A percentile compares a stretch with the other conserved stretches of the same genome.
phyloP scores from a whole-genome alignment of 37 sponge, comb jelly and placozoan species.

The Oscarella lobularis region DNA sequence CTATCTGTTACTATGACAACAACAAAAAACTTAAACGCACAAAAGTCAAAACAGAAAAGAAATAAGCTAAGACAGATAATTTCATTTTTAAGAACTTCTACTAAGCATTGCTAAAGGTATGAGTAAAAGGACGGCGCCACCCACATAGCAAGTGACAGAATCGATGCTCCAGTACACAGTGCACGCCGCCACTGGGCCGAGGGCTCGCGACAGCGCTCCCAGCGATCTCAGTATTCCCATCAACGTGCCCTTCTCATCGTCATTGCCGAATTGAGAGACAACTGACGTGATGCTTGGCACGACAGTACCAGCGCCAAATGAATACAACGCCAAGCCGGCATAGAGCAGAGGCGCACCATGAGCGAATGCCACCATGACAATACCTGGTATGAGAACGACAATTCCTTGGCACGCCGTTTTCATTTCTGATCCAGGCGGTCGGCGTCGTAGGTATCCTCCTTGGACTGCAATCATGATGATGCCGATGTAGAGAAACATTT shows the following conservation, averaged over 20 bases:
- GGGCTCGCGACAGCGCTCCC: conserved; percentile 68
- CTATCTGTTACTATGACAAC: too few relatives aligned
- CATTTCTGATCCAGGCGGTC: not conserved
- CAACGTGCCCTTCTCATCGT: conserved; percentile 74
- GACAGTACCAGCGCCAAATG: conserved; percentile 77
- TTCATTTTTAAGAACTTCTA: too few relatives aligned
- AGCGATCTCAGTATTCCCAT: conserved; percentile 83
- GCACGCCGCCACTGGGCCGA: conserved; percentile 74
- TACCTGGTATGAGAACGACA: conserved; percentile 47
- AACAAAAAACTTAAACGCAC: too few relatives aligned
- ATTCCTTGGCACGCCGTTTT: conserved; percentile 35
- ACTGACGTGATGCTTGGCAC: conserved; percentile 64
- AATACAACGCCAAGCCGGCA: conserved; percentile 54
- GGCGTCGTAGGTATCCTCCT: conserved; percentile 20
- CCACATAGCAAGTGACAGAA: not conserved
- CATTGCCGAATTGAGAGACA: conserved; percentile 63
- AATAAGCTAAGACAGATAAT: too few relatives aligned
- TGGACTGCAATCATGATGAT: conserved; percentile 66
- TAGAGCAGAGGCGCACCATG: conserved; percentile 34
- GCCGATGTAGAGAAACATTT: conserved; percentile 84
- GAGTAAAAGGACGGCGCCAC: not conserved
- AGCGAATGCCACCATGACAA: conserved; percentile 49
- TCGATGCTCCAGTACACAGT: conserved; percentile 24
- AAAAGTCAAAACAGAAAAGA: too few relatives aligned
- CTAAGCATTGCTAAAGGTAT: not conserved